These are phyloP conservation scores for Erpornis zantholeuca DNA, from an alignment of 2,113 vertebrate genomes.

Conservation along the genomic window DNA sequence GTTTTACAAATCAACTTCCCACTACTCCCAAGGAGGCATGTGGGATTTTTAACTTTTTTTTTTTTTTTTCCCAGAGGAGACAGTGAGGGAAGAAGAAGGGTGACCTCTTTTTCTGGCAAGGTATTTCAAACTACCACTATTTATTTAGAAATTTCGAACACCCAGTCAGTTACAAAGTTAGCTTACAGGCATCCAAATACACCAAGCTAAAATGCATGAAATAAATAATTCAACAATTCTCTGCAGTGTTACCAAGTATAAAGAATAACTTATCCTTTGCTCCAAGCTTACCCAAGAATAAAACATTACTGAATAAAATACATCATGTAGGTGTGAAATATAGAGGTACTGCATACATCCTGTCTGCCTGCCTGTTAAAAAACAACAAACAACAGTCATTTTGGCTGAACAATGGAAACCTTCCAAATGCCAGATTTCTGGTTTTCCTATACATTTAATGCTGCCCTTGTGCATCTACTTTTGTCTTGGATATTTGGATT, in stretches of 20 bases:
- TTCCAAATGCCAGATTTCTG: not conserved
- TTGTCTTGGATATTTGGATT: not conserved
- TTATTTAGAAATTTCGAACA: constrained; percentile 35
- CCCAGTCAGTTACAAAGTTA: not conserved
- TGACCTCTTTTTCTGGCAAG: constrained; percentile 42
- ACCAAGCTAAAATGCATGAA: constrained; percentile 24
- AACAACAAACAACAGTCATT: not conserved
- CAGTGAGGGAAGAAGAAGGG: not conserved
- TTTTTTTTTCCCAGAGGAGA: not conserved
- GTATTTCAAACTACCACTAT: constrained; percentile 11
- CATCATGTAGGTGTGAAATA: not conserved
- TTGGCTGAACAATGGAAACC: not conserved
- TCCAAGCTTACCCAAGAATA: not conserved
- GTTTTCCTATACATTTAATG: not conserved
- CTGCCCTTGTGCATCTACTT: not conserved
- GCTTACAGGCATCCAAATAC: constrained; percentile 2
- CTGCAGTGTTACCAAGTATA: not conserved
- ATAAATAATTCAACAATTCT: constrained; percentile 48
- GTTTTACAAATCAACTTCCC: constrained; percentile 35
- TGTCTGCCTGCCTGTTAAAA: not conserved
- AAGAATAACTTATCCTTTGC: constrained; percentile 3
- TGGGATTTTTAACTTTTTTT: not conserved
- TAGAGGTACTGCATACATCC: not conserved
- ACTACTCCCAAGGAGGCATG: not conserved
- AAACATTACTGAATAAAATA: not conserved